A percentile compares a stretch with the other conserved stretches of the same genome.
Evolutionary conservation across 2,888 invertebrate species (phyloP).

Genomic region (Acanthococcus lagerstroemiae): DNA sequence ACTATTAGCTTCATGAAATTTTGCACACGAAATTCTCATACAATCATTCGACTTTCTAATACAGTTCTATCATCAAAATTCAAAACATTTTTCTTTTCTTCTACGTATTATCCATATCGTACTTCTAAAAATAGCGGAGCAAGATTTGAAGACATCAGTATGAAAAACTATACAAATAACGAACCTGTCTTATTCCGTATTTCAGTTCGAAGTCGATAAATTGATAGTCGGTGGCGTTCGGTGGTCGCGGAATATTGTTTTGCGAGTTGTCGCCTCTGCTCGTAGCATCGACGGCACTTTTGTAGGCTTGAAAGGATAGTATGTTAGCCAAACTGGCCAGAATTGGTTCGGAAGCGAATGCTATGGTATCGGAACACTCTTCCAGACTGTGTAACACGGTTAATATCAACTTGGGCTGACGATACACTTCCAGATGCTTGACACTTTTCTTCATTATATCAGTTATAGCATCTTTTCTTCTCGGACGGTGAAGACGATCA

Average conservation of each 20-base stretch:
- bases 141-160: too few species aligned
- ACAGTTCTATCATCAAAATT: too few species aligned
- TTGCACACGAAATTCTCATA: too few species aligned
- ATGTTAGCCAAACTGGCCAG: constrained; percentile 82
- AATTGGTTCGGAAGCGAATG: constrained; percentile 89
- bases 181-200: constrained; percentile 85
- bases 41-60: too few species aligned
- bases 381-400: constrained; percentile 60
- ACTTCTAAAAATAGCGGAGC: too few species aligned
- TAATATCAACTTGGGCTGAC: constrained; percentile 70
- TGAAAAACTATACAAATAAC: too few species aligned
- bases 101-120: too few species aligned
- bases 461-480: constrained; percentile 81
- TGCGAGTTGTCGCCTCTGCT: neutral
- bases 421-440: constrained; percentile 64
- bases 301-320: constrained; percentile 62
- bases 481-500: constrained; percentile 85
- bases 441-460: constrained; percentile 75
- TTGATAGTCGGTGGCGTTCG: constrained; percentile 66
- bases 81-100: too few species aligned
- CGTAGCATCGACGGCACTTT: constrained; percentile 40
- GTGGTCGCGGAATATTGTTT: constrained; percentile 45
- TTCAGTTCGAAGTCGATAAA: constrained; percentile 88
- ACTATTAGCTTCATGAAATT: too few species aligned
- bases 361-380: constrained; percentile 76